Evolutionary conservation across 2,888 invertebrate genomes (phyloP), one percentile per base, ranked within the genome.

Genomic region (Ptychoptera albimana): DNA sequence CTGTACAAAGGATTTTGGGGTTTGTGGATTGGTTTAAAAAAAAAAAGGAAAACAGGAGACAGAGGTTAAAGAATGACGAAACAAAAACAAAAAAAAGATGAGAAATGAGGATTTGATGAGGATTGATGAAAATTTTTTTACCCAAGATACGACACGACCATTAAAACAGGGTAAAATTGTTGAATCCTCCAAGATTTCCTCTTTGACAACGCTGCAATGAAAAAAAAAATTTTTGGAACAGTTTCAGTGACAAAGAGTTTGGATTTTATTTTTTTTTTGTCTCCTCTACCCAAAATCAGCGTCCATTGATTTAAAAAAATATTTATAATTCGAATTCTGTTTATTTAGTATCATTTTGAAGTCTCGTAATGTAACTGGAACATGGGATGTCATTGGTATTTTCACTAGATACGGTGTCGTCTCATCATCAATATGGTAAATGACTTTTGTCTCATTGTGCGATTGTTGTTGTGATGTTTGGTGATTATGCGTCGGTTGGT

Each of bases 231-330:
- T 36, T 36, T 30, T 12, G 30, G 12, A 39, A 31, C 7, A 7
- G 10, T 31, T 8, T 8, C 31, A 7, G 10, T 31, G 31, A 35
- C 9, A 35, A 35, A 12, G 16, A 11, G 3, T 11, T 29, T 29
- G 4, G 2, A 7, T 29, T 10, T 23, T 12, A 23, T 12, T 29
- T 8, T 29, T 29, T 16, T 13, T 32, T 42, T 30, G 40, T 39
- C 5, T 13, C 52, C 68, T 74, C 72, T 67, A 85, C 85, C 87
- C 98, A 64, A 97, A 96, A 71, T 97, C 97, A 69, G 93, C 94
- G 71, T 98, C 98, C 87, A 96, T 92, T 42, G 96, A 96, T 72
- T 97, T 98, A 72, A 97, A 97, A 75, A 97, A 98, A 73, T 92
- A 98, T 72, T 98, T 98, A 71, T 92, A 97, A 71, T 93, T 97